A percentile compares a stretch with the other conserved stretches of the same genome.
Evolutionary conservation across 92 coral and sea anemone species (phyloP).

Genomic region (Zoanthus gigantus): DNA sequence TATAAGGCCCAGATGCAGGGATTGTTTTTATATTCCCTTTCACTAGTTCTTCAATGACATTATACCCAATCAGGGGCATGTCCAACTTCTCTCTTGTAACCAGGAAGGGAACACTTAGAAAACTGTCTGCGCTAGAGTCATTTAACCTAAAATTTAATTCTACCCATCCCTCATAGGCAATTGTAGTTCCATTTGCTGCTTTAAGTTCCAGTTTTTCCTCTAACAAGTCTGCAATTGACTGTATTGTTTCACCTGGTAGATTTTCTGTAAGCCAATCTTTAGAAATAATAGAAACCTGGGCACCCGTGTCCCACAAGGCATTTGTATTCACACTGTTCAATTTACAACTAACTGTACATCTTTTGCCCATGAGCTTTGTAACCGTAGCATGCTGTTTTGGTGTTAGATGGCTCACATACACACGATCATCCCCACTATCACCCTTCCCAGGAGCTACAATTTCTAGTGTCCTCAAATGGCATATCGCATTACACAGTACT

Average conservation of each 20-base stretch:
- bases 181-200: slow-evolving; percentile 63
- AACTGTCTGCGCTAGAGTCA: slow-evolving; percentile 5
- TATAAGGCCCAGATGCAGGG: slow-evolving; percentile 21
- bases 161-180: slow-evolving; percentile 66
- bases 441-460: slow-evolving; percentile 31
- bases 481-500: slow-evolving; percentile 41
- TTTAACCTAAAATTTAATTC: slow-evolving; percentile 50
- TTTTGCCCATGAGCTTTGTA: slow-evolving; percentile 67
- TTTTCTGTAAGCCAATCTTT: slow-evolving; percentile 53
- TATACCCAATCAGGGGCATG: slow-evolving; percentile 29
- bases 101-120: slow-evolving; percentile 19
- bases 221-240: slow-evolving; percentile 52
- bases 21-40: not conserved
- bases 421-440: slow-evolving; percentile 42
- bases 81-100: slow-evolving; percentile 18
- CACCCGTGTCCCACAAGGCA: slow-evolving; percentile 73
- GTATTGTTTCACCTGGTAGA: slow-evolving; percentile 54
- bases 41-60: slow-evolving; percentile 16
- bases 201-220: slow-evolving; percentile 47
- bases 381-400: slow-evolving; percentile 73
- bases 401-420: slow-evolving; percentile 74
- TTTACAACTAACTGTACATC: slow-evolving; percentile 62
- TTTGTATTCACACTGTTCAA: slow-evolving; percentile 53
- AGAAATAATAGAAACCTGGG: slow-evolving; percentile 75
- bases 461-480: slow-evolving; percentile 26